Evolutionary conservation across 2,888 invertebrate genomes (phyloP).

Genomic region (Tachystola acroxantha): DNA sequence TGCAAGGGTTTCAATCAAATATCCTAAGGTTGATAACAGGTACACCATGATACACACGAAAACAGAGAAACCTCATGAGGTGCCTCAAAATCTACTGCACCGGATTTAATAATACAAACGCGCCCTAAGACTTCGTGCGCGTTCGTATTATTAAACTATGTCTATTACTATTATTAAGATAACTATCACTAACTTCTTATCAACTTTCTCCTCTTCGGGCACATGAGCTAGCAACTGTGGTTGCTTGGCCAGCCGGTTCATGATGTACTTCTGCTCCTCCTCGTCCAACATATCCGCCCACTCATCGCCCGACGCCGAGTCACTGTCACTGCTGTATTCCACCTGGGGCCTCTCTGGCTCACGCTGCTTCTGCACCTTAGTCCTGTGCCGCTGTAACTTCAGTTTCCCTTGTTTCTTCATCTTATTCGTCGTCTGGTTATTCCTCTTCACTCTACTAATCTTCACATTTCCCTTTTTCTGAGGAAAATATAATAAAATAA

Average conservation of each 20-base stretch:
- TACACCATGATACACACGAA: too few relatives aligned
- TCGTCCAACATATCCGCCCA: slow-evolving; percentile 79
- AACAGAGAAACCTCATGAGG: too few relatives aligned
- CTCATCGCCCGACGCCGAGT: slow-evolving; percentile 69
- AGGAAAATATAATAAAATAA: slow-evolving; percentile 16
- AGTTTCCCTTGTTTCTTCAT: slow-evolving; percentile 75
- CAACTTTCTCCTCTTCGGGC: slow-evolving; percentile 48
- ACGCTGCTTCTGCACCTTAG: slow-evolving; percentile 53
- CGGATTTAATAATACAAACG: too few relatives aligned
- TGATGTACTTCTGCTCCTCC: slow-evolving; percentile 74
- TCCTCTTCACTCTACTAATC: slow-evolving; percentile 75
- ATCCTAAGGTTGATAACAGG: too few relatives aligned
- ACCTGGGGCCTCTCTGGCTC: slow-evolving; percentile 37
- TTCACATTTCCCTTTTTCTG: slow-evolving; percentile 75
- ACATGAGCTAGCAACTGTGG: slow-evolving; percentile 58
- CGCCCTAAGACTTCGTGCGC: too few relatives aligned
- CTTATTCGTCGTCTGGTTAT: slow-evolving; percentile 78
- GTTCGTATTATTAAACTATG: too few relatives aligned
- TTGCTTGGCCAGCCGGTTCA: slow-evolving; percentile 58
- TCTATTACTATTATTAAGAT: background rate
- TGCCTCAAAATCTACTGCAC: too few relatives aligned
- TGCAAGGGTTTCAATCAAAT: too few relatives aligned
- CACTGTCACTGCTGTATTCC: slow-evolving; percentile 65
- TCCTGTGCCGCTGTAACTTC: slow-evolving; percentile 62
- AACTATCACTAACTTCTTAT: slow-evolving; percentile 24